Percentiles rank a stretch among this genome's conserved stretches.
phyloP scores from a whole-genome alignment of 2,888 invertebrate genomes.

The Trissolcus japonicus region DNA sequence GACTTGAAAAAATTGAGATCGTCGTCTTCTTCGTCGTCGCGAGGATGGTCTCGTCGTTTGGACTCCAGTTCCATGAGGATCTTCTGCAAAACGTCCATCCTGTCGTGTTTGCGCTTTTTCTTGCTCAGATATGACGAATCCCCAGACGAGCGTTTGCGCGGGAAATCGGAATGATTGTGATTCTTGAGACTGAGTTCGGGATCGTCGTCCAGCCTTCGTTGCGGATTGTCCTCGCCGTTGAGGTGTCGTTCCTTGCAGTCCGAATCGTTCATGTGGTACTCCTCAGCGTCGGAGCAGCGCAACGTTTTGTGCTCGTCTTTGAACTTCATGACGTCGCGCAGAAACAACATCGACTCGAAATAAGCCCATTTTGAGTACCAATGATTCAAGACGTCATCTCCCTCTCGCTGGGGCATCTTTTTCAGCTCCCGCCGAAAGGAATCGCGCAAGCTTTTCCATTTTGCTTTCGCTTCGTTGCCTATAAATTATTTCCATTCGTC shows the following conservation, averaged over 20 bases:
- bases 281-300: slow-evolving; percentile 43
- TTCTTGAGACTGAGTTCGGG: slow-evolving; percentile 23
- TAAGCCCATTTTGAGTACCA: slow-evolving; percentile 55
- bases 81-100: slow-evolving; percentile 37
- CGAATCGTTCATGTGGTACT: slow-evolving; percentile 47
- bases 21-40: slow-evolving; percentile 44
- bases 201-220: slow-evolving; percentile 27
- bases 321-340: slow-evolving; percentile 53
- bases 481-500: not conserved
- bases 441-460: slow-evolving; percentile 53
- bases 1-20: slow-evolving; percentile 52
- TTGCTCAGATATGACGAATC: slow-evolving; percentile 1
- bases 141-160: slow-evolving; percentile 27
- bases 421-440: slow-evolving; percentile 55
- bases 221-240: slow-evolving; percentile 35
- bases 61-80: slow-evolving; percentile 38
- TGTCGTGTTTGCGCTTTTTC: slow-evolving; percentile 36
- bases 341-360: slow-evolving; percentile 46
- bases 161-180: slow-evolving; percentile 11
- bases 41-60: slow-evolving; percentile 26
- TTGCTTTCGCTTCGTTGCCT: slow-evolving; percentile 54
- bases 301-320: slow-evolving; percentile 49
- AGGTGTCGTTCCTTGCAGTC: slow-evolving; percentile 27
- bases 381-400: slow-evolving; percentile 17
- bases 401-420: slow-evolving; percentile 45